phyloP scores from a whole-genome alignment of 2,113 vertebrate genomes.

The Microcebus lehilahytsara region DNA sequence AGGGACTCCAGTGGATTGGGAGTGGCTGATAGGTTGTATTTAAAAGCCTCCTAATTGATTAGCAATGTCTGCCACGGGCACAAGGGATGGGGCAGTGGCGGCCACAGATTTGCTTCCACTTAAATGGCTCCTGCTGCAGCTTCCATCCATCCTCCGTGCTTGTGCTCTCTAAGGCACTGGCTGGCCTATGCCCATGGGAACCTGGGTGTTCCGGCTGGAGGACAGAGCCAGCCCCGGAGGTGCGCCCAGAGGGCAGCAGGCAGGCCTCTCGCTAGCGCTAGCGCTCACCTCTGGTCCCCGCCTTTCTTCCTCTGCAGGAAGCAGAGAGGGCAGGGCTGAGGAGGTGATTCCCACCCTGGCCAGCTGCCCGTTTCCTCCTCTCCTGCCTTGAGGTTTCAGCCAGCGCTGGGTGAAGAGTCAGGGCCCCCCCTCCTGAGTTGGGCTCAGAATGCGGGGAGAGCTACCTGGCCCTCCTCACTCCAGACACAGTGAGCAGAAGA shows the following conservation, averaged over 20 bases:
- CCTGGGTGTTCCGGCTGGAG: background rate
- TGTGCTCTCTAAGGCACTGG: background rate
- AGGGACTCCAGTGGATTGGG: background rate
- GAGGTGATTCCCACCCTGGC: background rate
- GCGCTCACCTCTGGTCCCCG: background rate
- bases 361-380: background rate
- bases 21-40: background rate
- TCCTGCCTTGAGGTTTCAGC: background rate
- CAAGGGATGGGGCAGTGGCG: fast-evolving
- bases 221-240: background rate
- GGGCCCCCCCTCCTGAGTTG: background rate
- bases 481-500: background rate
- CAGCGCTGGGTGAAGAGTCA: background rate
- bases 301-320: background rate
- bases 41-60: background rate
- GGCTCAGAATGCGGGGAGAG: background rate
- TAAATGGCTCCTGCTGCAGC: background rate
- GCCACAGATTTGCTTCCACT: background rate
- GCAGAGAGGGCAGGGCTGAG: background rate
- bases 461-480: background rate
- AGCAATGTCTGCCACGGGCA: background rate
- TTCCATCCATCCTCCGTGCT: background rate
- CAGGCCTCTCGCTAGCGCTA: background rate
- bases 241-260: background rate
- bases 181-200: background rate